These are phyloP conservation scores for Ichneumon xanthorius DNA, from an alignment of 2,888 invertebrate species.

Conservation along the genomic window DNA sequence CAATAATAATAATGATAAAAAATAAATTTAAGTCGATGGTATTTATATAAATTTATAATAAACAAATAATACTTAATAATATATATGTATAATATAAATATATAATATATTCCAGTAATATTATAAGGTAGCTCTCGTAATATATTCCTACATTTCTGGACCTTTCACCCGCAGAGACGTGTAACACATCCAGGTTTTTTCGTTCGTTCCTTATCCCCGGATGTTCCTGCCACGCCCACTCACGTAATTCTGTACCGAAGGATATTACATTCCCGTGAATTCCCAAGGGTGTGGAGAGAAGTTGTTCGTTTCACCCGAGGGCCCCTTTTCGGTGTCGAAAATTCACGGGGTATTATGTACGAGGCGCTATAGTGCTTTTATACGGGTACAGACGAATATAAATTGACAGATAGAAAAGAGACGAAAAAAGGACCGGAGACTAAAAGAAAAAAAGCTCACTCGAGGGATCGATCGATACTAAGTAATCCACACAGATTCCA, in stretches of 20 bases:
- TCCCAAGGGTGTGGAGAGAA: constrained; percentile 1
- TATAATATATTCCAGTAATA: constrained; percentile 7
- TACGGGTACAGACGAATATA: background rate
- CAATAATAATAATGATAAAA: no score
- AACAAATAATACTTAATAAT: no score
- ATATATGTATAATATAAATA: background rate
- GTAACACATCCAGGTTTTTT: constrained; percentile 14
- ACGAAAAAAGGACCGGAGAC: background rate
- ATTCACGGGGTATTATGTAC: background rate
- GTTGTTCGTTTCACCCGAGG: background rate
- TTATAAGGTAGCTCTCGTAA: background rate
- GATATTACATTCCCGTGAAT: constrained; percentile 53
- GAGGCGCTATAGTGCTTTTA: background rate
- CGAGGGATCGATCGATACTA: constrained; percentile 7
- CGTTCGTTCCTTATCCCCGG: background rate
- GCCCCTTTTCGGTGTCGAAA: background rate
- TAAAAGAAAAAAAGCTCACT: background rate
- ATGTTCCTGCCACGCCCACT: background rate
- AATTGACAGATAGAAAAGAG: constrained; percentile 2
- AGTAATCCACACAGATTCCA: constrained; percentile 4
- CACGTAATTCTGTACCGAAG: constrained; percentile 31
- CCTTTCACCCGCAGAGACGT: constrained; percentile 7
- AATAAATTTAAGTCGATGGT: no score
- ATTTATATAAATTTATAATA: no score
- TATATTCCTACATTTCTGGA: constrained; percentile 6